Conservation (phyloP, 2,888 invertebrate genomes). For the Scaptomyza parva region DNA sequence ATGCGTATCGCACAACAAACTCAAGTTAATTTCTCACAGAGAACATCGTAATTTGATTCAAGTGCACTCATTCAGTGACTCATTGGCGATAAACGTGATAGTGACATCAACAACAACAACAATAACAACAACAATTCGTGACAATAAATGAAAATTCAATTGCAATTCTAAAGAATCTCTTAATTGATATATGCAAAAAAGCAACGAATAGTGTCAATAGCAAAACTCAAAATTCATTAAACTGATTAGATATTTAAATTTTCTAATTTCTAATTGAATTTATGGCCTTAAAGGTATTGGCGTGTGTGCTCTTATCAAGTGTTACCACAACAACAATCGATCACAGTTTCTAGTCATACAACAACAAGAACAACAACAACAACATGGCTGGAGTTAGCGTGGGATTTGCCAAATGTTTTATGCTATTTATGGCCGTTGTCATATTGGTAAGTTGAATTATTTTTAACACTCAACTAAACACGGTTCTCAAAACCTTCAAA, state of each 20-base stretch:
- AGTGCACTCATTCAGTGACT: constrained; percentile 51
- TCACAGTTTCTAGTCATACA: constrained; percentile 14
- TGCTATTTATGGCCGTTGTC: constrained; percentile 81
- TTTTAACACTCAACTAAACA: not conserved
- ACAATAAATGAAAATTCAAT: constrained; percentile 24
- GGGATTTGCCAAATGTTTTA: constrained; percentile 82
- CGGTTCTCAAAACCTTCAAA: not conserved
- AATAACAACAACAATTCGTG: constrained; percentile 14
- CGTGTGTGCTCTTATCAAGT: constrained; percentile 55
- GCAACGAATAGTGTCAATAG: not conserved
- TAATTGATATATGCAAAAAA: constrained; percentile 45
- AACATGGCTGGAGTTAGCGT: constrained; percentile 79
- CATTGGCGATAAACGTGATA: constrained; percentile 38
- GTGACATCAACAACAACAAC: constrained; percentile 21
- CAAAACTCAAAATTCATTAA: constrained; percentile 58
- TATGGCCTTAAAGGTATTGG: constrained; percentile 44
- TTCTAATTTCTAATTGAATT: constrained; percentile 69
- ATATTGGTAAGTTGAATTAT: constrained; percentile 76
- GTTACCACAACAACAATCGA: constrained; percentile 26
- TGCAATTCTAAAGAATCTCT: not conserved
- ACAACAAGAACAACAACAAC: not conserved
- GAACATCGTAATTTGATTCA: constrained; percentile 44
- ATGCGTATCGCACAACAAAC: constrained; percentile 29
- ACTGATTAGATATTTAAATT: constrained; percentile 66
- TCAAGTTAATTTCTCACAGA: constrained; percentile 15